These are phyloP conservation scores for Toxostoma redivivum DNA, from an alignment of 2,113 vertebrate genomes.

Conservation along the genomic window DNA sequence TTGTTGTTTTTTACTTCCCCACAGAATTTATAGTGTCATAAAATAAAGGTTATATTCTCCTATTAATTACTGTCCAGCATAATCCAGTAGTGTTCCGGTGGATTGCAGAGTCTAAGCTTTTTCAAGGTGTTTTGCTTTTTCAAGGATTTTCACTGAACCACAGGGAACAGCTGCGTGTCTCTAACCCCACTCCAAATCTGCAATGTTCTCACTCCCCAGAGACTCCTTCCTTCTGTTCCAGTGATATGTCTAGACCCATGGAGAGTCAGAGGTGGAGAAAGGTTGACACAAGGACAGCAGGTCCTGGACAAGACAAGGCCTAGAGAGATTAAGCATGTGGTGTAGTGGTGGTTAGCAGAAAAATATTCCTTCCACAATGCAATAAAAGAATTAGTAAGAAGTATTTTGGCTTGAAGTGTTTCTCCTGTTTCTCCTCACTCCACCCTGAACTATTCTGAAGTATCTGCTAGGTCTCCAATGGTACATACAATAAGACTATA, in stretches of 20 bases:
- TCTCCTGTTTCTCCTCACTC: not conserved
- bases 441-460: not conserved
- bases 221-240: not conserved
- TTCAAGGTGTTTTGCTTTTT: not conserved
- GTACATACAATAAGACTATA: not conserved
- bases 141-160: not conserved
- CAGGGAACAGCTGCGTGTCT: not conserved
- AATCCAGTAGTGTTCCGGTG: not conserved
- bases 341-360: not conserved
- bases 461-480: not conserved
- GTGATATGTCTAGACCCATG: not conserved
- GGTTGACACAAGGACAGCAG: not conserved
- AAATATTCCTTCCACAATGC: not conserved
- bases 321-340: not conserved
- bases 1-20: not conserved
- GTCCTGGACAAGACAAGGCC: not conserved
- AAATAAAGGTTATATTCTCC: not conserved
- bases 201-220: not conserved
- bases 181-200: not conserved
- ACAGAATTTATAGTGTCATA: not conserved
- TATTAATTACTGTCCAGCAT: not conserved
- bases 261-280: not conserved
- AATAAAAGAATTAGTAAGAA: not conserved
- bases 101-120: not conserved
- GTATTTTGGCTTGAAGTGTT: not conserved